A percentile compares a stretch with the other conserved stretches of the same genome.
These are phyloP conservation scores for Catocala fraxini DNA, from an alignment of 2,888 invertebrate genomes.

Conservation along the genomic window DNA sequence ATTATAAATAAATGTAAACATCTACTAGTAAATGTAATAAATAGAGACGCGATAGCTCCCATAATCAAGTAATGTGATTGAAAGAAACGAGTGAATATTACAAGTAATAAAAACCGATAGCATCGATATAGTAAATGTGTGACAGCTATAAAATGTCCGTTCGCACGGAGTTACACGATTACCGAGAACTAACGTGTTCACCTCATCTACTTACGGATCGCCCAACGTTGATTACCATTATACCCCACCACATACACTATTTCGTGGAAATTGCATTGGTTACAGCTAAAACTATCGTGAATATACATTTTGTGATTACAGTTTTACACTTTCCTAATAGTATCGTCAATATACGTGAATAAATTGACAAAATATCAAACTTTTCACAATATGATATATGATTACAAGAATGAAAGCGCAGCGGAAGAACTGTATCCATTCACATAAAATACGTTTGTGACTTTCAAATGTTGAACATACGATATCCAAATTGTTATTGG, in stretches of 20 bases:
- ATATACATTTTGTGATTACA: constrained; percentile 15
- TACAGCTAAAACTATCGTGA: constrained; percentile 27
- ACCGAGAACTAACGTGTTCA: constrained; percentile 54
- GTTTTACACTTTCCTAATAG: constrained; percentile 21
- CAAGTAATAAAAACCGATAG: constrained; percentile 40
- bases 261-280: constrained; percentile 39
- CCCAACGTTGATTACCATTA: constrained; percentile 39
- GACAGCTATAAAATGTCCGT: constrained; percentile 69
- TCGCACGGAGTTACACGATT: constrained; percentile 68
- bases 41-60: background rate
- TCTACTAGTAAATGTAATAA: background rate
- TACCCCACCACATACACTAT: constrained; percentile 23
- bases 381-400: constrained; percentile 33
- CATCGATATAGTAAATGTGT: constrained; percentile 53
- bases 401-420: constrained; percentile 40
- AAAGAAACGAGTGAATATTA: constrained; percentile 31
- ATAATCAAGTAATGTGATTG: constrained; percentile 18
- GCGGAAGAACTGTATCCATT: constrained; percentile 41
- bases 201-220: constrained; percentile 44
- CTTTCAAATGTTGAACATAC: constrained; percentile 82
- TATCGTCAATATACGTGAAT: constrained; percentile 16
- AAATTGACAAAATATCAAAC: constrained; percentile 28
- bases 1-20: background rate
- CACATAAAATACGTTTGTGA: constrained; percentile 60
- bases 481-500: constrained; percentile 86